A percentile compares a stretch with the other conserved stretches of the same genome.
phyloP scores from a whole-genome alignment of 2,888 invertebrate genomes.

The Anarsia innoxiella region DNA sequence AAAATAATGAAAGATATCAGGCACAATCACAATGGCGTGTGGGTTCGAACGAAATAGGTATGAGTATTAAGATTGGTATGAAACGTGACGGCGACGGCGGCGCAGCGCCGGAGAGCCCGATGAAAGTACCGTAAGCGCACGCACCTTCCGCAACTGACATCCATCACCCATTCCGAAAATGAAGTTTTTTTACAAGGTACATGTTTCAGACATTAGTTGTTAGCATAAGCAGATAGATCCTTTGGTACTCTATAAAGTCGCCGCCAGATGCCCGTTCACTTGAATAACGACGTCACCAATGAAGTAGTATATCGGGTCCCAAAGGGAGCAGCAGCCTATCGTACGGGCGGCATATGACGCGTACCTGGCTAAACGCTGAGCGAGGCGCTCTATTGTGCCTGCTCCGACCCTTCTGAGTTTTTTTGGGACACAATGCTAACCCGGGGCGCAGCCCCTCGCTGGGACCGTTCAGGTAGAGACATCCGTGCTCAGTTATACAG shows the following conservation, averaged over 20 bases:
- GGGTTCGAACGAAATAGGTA: slow-evolving; percentile 27
- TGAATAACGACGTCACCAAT: too few relatives aligned
- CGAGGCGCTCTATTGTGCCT: slow-evolving; percentile 45
- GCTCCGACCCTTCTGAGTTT: slow-evolving; percentile 63
- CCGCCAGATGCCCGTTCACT: too few relatives aligned
- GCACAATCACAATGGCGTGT: slow-evolving; percentile 24
- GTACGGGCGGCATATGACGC: slow-evolving; percentile 25
- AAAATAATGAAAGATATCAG: slow-evolving; percentile 11
- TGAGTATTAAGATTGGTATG: slow-evolving; percentile 15
- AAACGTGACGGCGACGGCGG: too few relatives aligned
- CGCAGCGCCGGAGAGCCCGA: slow-evolving; percentile 19
- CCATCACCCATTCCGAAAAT: too few relatives aligned
- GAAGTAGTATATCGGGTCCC: too few relatives aligned
- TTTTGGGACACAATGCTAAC: slow-evolving; percentile 59
- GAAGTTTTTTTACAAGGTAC: too few relatives aligned
- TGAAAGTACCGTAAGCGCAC: slow-evolving; percentile 56
- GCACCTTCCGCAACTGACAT: slow-evolving; percentile 22
- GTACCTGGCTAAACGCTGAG: slow-evolving; percentile 35
- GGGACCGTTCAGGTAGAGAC: slow-evolving; percentile 55
- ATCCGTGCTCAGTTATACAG: slow-evolving; percentile 40
- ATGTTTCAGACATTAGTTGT: too few relatives aligned
- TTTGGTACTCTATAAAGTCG: too few relatives aligned
- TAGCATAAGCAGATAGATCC: too few relatives aligned
- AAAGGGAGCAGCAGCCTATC: slow-evolving; percentile 18
- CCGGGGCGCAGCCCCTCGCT: slow-evolving; percentile 48